These are phyloP conservation scores for Anguilla obscura DNA, from an alignment of 2,797 vertebrate species.

Conservation along the genomic window DNA sequence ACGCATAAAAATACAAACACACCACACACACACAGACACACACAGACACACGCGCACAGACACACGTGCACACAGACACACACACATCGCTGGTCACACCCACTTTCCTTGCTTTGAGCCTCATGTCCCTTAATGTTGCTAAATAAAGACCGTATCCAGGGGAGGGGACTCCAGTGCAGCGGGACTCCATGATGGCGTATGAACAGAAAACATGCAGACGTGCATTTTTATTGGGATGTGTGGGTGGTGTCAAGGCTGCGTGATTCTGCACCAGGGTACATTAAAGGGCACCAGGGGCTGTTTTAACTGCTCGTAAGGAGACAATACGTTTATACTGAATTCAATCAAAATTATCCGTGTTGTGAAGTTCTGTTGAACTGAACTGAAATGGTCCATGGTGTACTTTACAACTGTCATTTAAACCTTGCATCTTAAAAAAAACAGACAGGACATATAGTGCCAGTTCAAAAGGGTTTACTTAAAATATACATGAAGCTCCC, in stretches of 20 bases:
- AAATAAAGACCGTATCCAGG: not conserved
- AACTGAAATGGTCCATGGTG: not conserved
- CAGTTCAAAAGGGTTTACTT: not conserved
- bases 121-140: not conserved
- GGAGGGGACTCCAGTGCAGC: not conserved
- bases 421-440: not conserved
- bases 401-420: not conserved
- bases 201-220: not conserved
- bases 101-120: not conserved
- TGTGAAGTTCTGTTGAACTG: not conserved
- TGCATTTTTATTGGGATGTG: not conserved
- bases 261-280: not conserved
- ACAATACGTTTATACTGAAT: not conserved
- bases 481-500: not conserved
- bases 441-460: not conserved
- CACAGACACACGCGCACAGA: not conserved
- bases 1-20: not conserved
- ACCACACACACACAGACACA: not conserved
- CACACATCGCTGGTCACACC: not conserved
- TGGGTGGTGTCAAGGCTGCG: not conserved
- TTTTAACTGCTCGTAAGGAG: not conserved
- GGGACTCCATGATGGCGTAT: not conserved
- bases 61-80: not conserved
- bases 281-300: not conserved
- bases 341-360: not conserved